Conservation (phyloP, 2,113 vertebrate species). For the Phyllostomus discolor region DNA sequence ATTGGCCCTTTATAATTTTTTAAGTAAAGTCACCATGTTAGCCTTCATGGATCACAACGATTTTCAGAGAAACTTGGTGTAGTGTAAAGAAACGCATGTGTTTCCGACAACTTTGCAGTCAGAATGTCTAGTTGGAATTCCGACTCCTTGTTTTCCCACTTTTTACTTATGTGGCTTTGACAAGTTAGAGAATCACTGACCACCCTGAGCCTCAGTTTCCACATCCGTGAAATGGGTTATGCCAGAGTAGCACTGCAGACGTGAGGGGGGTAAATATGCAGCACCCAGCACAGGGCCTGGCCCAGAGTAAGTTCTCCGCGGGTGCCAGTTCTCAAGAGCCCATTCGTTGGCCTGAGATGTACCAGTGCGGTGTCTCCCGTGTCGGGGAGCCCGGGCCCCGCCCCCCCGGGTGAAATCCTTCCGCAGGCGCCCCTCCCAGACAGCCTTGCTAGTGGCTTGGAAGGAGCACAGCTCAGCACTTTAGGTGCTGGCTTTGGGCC, state of each 20-base stretch:
- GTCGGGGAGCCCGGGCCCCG: rapidly evolving
- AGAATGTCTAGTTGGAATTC: neutral
- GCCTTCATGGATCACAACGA: rapidly evolving
- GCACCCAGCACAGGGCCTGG: neutral
- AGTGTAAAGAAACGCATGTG: neutral
- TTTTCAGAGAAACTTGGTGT: neutral
- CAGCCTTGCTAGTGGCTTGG: neutral
- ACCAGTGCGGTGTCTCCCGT: neutral
- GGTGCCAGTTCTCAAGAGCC: neutral
- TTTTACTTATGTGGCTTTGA: neutral
- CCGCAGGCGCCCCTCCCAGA: rapidly evolving
- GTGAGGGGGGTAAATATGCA: neutral
- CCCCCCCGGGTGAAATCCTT: neutral
- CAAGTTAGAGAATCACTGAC: neutral
- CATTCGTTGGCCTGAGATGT: neutral
- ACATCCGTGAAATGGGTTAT: neutral
- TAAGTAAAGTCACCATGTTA: neutral
- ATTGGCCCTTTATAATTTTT: neutral
- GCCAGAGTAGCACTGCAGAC: too few species aligned
- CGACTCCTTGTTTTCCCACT: neutral
- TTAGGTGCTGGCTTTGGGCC: neutral
- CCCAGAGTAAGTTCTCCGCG: neutral
- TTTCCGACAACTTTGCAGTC: neutral
- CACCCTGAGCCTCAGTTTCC: neutral
- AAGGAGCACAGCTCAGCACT: neutral